A percentile compares a stretch with the other conserved stretches of the same genome.
Evolutionary conservation across 2,888 invertebrate genomes (phyloP).

Genomic region (Leptopilina syphax): DNA sequence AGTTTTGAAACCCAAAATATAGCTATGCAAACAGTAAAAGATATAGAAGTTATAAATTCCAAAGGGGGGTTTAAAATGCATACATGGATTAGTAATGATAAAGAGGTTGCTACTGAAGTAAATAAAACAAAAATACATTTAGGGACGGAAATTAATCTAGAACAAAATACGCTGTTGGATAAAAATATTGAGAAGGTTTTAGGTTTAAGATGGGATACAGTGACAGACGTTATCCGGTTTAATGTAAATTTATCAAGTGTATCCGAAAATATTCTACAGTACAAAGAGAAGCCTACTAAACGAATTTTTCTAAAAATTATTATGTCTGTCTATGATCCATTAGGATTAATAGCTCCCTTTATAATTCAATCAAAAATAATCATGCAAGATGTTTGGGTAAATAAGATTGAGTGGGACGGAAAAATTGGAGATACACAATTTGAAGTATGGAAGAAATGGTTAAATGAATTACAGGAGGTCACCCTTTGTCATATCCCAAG

Average conservation of each 20-base stretch:
- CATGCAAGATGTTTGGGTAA: slow-evolving; percentile 62
- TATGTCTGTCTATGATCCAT: slow-evolving; percentile 66
- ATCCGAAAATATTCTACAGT: slow-evolving; percentile 30
- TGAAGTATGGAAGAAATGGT: slow-evolving; percentile 55
- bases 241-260: background rate
- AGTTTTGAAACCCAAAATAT: slow-evolving; percentile 45
- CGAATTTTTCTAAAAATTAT: slow-evolving; percentile 50
- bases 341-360: slow-evolving; percentile 60
- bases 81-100: background rate
- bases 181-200: background rate
- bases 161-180: background rate
- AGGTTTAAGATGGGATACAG: background rate
- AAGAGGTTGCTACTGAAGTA: background rate
- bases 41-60: background rate
- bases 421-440: slow-evolving; percentile 46
- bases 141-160: background rate
- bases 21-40: background rate
- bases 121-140: background rate
- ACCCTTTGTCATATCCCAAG: slow-evolving; percentile 34
- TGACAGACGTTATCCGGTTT: background rate
- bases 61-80: background rate
- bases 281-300: background rate
- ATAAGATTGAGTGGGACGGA: slow-evolving; percentile 55
- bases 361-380: slow-evolving; percentile 57
- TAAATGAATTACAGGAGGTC: slow-evolving; percentile 38